Conservation (phyloP, 2,113 vertebrate genomes). For the Grammatotria lemairii region DNA sequence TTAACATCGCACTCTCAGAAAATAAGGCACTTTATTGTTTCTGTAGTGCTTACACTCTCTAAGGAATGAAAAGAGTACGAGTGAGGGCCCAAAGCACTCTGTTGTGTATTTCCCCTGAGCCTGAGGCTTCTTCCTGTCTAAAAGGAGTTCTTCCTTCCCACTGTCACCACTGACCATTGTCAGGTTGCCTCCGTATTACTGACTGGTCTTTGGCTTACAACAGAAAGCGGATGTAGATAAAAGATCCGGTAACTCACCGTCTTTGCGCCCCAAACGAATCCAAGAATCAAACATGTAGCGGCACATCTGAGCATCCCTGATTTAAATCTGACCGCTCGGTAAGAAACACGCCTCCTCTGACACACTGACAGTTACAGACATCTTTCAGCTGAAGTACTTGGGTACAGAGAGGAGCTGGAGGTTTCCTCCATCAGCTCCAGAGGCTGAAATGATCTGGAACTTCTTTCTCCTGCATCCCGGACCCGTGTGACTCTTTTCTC, state of each 20-base stretch:
- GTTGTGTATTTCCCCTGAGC: not conserved
- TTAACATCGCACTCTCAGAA: not conserved
- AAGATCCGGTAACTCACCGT: constrained; percentile 63
- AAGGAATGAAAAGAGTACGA: not conserved
- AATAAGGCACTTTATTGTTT: not conserved
- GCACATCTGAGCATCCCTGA: constrained; percentile 69
- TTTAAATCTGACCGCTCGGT: not conserved
- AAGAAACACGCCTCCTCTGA: not conserved
- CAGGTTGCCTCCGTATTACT: not conserved
- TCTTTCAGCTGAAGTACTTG: not conserved
- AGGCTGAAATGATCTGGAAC: constrained; percentile 42
- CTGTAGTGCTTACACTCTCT: not conserved
- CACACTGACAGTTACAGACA: not conserved
- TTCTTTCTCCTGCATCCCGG: not conserved
- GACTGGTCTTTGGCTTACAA: not conserved
- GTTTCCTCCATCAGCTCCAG: not conserved
- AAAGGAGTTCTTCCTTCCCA: not conserved
- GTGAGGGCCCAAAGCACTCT: not conserved
- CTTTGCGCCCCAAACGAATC: constrained; percentile 60
- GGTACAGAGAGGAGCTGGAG: not conserved
- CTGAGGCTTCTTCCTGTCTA: not conserved
- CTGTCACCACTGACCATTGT: not conserved
- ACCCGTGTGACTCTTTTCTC: not conserved
- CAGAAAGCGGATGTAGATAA: not conserved
- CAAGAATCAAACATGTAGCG: constrained; percentile 53